Base-by-base conservation (phyloP, 2,113 vertebrate genomes). In the Orcinus orca region DNA sequence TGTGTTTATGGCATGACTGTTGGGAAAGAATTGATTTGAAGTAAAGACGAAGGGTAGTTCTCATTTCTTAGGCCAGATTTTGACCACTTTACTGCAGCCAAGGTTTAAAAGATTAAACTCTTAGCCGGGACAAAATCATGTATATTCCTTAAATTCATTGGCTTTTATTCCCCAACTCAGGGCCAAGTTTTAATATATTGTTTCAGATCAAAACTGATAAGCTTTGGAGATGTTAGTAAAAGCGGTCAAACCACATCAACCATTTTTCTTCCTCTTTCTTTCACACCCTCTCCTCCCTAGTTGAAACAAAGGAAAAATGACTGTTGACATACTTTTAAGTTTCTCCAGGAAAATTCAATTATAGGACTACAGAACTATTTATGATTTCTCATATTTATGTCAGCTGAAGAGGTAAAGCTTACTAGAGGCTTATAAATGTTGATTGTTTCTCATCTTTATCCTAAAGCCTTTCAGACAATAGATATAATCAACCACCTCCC, bases 31-130 rank as follows among this genome's bases (percentile, higher is more conserved):
- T 50, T 1, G 26, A 58, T 96, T 97, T 93, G 90, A 98, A 98
- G 96, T 92, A 94, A 89, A 97, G 91, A 97, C 68, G 53, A 97
- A 97, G 84, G 97, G 77, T 91, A 88, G 31, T 70, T 94, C 65
- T 98, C 41, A 86, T 92, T 96, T 97, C 97, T 97, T 23, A 10
- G 74, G 67, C 96, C 96, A 76, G 13, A 92, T 93, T 97, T 86
- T 93, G 65, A 98, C 93, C 41, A 90, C 71, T 60, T 92, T 63
- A 95, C 29, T 68, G 44, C 31, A 93, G 71, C 0, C 15, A 88
- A 82, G 1, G 44, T 77, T 95, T 97, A 92, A 96, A 96, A 97
- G 77, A 81, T 55, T 94, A 70, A 74, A 6, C 87, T 96, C 70
- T 95, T 92, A 33, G 8, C 80, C 65, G 8, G 60, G 4, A 67